A percentile compares a stretch with the other conserved stretches of the same genome.
These are phyloP conservation scores for Lepus americanus DNA, from an alignment of 2,113 vertebrate species.

Conservation along the genomic window DNA sequence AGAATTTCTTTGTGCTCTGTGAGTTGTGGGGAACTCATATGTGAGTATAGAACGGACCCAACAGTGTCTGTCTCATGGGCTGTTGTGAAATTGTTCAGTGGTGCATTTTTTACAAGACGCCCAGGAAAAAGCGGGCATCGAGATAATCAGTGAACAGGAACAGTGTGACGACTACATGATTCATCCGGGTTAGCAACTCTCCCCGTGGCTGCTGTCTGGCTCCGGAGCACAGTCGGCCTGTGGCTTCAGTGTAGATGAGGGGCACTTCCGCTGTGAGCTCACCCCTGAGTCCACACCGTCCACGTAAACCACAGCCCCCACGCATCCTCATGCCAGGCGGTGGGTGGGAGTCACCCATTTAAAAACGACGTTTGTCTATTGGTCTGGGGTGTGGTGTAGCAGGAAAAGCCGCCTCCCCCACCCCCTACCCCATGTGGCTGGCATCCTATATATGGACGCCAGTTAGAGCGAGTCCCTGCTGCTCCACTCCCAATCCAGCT, in stretches of 20 bases:
- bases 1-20: too few species aligned
- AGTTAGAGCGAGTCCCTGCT: too few species aligned
- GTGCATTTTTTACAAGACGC: neutral
- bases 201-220: neutral
- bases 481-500: too few species aligned
- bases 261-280: neutral
- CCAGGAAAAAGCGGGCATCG: neutral
- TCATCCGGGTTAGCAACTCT: neutral
- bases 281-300: too few species aligned
- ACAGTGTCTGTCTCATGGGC: neutral
- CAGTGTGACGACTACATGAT: neutral
- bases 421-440: too few species aligned
- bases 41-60: neutral
- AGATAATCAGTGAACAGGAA: neutral
- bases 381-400: too few species aligned
- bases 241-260: neutral
- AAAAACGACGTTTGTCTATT: too few species aligned
- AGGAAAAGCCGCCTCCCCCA: too few species aligned
- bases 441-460: too few species aligned
- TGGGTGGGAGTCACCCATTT: accelerated
- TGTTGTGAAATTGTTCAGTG: too few species aligned
- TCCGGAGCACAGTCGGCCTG: accelerated
- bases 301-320: neutral
- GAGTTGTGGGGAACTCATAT: neutral
- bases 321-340: neutral